Evolutionary conservation across 2,888 invertebrate species (phyloP).

Genomic region (Tiphia femorata): DNA sequence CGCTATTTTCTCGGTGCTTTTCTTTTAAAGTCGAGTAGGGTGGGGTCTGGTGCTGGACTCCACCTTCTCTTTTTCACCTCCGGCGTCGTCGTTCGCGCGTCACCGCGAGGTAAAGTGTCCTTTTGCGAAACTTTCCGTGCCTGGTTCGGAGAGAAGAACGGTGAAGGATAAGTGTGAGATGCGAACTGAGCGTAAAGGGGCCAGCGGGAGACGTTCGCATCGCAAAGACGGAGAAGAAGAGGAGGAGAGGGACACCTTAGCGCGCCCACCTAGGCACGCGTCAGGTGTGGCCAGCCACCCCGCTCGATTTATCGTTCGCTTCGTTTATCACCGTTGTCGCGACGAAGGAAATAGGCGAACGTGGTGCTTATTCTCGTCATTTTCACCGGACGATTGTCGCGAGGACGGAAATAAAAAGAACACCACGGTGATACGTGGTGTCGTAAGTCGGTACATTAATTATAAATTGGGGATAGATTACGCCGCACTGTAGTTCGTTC

Average conservation of each 20-base stretch:
- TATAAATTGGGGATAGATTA: too few species aligned
- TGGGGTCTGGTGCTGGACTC: too few species aligned
- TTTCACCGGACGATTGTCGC: too few species aligned
- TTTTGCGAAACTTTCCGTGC: conserved; percentile 22
- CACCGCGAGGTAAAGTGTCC: conserved; percentile 21
- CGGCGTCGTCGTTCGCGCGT: background rate
- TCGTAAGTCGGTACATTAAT: too few species aligned
- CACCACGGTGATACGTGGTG: too few species aligned
- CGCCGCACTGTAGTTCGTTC: too few species aligned
- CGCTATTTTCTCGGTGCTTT: conserved; percentile 2
- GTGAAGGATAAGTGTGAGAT: too few species aligned
- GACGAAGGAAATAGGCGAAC: conserved; percentile 30
- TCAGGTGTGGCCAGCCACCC: conserved; percentile 46
- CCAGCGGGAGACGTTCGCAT: background rate
- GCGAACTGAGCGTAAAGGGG: too few species aligned
- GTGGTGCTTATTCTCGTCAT: too few species aligned
- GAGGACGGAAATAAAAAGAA: too few species aligned
- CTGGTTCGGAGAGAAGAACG: background rate
- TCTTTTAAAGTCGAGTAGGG: too few species aligned
- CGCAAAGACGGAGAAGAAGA: background rate
- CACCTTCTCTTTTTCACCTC: conserved; percentile 4
- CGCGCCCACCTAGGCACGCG: conserved; percentile 22
- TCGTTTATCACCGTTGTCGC: conserved; percentile 36
- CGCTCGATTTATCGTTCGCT: conserved; percentile 43
- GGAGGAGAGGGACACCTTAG: conserved; percentile 15